phyloP scores from a whole-genome alignment of 2,797 vertebrate species.

The Sphaeramia orbicularis region DNA sequence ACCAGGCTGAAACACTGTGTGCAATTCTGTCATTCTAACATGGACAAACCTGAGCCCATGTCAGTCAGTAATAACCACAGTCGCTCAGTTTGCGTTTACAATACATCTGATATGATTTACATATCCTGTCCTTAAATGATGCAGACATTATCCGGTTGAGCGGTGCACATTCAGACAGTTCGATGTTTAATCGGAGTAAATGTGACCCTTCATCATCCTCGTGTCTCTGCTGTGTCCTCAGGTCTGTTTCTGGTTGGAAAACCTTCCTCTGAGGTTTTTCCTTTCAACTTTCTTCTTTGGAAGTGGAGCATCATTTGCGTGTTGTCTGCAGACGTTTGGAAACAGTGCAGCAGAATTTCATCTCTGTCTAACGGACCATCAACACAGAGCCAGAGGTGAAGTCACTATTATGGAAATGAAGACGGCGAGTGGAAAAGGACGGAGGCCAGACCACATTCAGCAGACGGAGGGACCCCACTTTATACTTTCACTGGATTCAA shows the following conservation, averaged over 20 bases:
- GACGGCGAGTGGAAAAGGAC: constrained; percentile 42
- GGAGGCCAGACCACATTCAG: constrained; percentile 22
- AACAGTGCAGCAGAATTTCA: constrained; percentile 21
- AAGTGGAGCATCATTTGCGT: background rate
- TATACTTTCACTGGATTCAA: no score
- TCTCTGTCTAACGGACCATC: constrained; percentile 80
- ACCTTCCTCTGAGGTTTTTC: background rate
- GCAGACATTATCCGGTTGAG: background rate
- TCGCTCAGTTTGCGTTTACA: no score
- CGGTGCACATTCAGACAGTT: background rate
- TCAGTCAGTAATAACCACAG: no score
- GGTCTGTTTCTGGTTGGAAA: constrained; percentile 11
- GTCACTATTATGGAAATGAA: constrained; percentile 69
- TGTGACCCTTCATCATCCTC: no score
- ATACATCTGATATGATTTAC: no score
- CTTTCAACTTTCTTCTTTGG: constrained; percentile 4
- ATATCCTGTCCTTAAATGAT: no score
- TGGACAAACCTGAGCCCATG: no score
- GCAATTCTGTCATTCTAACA: no score
- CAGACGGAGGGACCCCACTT: no score
- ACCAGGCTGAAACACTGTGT: no score
- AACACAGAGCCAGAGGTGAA: constrained; percentile 57
- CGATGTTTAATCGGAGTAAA: background rate
- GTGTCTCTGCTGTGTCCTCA: background rate
- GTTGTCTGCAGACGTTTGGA: constrained; percentile 6